Evolutionary conservation across 2,113 vertebrate species (phyloP).

Genomic region (Pituophis catenifer): DNA sequence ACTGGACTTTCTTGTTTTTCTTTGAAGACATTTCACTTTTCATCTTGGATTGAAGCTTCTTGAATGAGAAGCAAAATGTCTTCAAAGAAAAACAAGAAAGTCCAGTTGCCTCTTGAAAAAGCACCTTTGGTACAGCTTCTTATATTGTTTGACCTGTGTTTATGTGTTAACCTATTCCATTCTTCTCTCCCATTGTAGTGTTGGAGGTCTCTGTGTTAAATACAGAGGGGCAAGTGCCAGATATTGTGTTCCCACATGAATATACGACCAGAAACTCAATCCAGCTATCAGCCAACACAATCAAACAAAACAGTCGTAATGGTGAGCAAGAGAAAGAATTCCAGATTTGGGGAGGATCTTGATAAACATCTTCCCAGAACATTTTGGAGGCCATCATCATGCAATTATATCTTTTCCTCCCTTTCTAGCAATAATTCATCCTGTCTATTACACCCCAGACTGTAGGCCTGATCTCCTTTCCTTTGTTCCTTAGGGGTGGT

Average conservation of each 20-base stretch:
- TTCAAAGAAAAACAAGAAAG: no score
- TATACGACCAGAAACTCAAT: slow-evolving; percentile 85
- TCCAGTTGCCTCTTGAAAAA: no score
- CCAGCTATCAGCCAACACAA: slow-evolving; percentile 87
- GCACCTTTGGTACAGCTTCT: not conserved
- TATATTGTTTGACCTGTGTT: not conserved
- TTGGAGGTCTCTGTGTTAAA: slow-evolving; percentile 88
- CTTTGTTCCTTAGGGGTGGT: slow-evolving; percentile 78
- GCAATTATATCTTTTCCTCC: not conserved
- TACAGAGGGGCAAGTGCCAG: slow-evolving; percentile 86
- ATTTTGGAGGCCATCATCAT: not conserved
- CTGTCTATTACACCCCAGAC: not conserved
- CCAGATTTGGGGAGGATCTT: not conserved
- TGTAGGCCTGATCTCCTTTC: not conserved
- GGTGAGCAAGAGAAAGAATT: slow-evolving; percentile 72
- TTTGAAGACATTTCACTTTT: no score
- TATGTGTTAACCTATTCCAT: not conserved
- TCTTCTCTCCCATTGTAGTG: slow-evolving; percentile 66
- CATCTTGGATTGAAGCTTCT: no score
- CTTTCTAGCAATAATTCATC: not conserved
- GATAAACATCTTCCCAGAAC: not conserved
- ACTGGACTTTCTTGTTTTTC: no score
- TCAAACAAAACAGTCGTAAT: slow-evolving; percentile 94
- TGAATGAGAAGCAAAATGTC: no score
- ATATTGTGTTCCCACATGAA: slow-evolving; percentile 87